Percentiles rank a stretch among this genome's conserved stretches.
Evolutionary conservation across 2,113 vertebrate species (phyloP).

Genomic region (Perognathus longimembris): DNA sequence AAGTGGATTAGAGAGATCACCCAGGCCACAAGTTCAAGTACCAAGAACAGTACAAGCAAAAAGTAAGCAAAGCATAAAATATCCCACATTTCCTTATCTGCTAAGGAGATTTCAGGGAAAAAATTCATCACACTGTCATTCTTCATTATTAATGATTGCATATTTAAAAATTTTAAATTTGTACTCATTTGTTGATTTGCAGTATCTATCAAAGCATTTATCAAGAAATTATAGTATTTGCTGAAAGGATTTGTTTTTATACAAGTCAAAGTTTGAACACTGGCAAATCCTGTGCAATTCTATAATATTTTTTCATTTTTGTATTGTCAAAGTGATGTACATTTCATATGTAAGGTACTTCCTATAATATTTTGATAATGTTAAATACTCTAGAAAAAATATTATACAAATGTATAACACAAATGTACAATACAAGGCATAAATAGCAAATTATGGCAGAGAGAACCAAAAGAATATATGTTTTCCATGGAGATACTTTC

Average conservation of each 20-base stretch:
- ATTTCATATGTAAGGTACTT: too few relatives aligned
- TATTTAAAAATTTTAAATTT: not conserved
- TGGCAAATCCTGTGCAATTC: not conserved
- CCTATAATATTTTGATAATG: too few relatives aligned
- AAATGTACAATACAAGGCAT: not conserved
- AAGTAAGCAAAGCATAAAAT: too few relatives aligned
- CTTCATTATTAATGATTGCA: too few relatives aligned
- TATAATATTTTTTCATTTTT: not conserved
- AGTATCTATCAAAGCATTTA: not conserved
- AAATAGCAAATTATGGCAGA: not conserved
- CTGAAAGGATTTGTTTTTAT: not conserved
- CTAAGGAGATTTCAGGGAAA: not conserved
- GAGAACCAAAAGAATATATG: not conserved
- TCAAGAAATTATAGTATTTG: not conserved
- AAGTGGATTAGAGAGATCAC: too few relatives aligned
- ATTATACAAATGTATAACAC: not conserved
- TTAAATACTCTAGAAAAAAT: not conserved
- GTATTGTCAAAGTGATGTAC: too few relatives aligned
- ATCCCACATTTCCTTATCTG: not conserved
- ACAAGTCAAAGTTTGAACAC: too few relatives aligned
- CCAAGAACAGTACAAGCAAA: too few relatives aligned
- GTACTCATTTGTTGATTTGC: not conserved
- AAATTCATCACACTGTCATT: not conserved
- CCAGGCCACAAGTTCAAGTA: too few relatives aligned
- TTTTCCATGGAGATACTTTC: not conserved